Base-by-base conservation (phyloP, 1,140 invertebrate genomes). In the Bathynomus jamesi region DNA sequence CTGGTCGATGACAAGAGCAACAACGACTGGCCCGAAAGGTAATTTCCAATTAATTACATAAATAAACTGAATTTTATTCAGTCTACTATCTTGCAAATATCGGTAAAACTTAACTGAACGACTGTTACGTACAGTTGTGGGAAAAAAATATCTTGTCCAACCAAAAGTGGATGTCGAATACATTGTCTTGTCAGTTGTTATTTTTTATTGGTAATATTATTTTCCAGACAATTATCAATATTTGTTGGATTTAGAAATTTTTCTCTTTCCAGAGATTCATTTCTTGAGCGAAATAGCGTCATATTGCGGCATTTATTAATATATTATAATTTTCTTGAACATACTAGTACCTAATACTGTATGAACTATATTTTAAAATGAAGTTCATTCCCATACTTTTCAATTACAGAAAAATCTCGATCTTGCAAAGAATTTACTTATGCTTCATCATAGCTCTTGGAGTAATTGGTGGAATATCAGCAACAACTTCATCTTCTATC, bases 381-480 rank as follows among this genome's bases (percentile, higher is more conserved):
- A 40, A 40, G 7, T 8, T 17, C 32, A 40, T 40, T 40, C 17
- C 17, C 17, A 40, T 5, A 17, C 21, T 53, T 5, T 53, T 53
- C 5, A 53, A 17, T 81, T 78, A 63, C 80, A 86, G 86, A 70
- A 24, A 40, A 1, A 81, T 86, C 27, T 79, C 84, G 7, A 40
- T 84, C 4, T 81, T 82, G 73, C 80, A 82, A 60, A 80, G 83
- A 72, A 78, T 84, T 0, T 81, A 84, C 69, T 80, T 85, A 77
- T 86, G 85, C 82, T 82, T 87, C 74, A 82, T 90, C 31, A 86
- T 90, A 2, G 69, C 84, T 0, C 79, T 89, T 61, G 89, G 89
- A 3, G 71, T 86, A 3, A 70, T 86, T 3, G 88, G 87, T 3
- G 88, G 88, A 2, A 61, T 82, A 3, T 84, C 84, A 0, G 83